Conservation (phyloP, 2,888 invertebrate species). For the Opisthograptis luteolata region DNA sequence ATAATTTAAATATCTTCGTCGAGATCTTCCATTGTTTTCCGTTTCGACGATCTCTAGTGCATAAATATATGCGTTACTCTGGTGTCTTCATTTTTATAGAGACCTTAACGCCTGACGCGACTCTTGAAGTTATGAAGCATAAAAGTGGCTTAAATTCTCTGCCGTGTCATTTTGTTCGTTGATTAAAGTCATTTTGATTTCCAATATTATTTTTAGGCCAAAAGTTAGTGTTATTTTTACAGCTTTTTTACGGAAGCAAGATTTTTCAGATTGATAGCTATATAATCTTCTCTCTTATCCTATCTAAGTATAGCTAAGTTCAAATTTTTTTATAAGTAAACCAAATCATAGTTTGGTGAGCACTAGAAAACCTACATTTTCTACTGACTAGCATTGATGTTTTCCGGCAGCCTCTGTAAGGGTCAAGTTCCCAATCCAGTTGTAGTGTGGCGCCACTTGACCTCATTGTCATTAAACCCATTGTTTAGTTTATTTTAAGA, state of each 20-base stretch:
- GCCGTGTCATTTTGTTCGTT: conserved; percentile 4
- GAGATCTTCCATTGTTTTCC: conserved; percentile 67
- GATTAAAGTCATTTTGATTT: conserved; percentile 11
- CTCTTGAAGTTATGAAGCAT: conserved; percentile 7
- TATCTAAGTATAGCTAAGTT: no score
- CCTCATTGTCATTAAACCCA: no score
- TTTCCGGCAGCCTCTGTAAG: no score
- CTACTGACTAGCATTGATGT: no score
- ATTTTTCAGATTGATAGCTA: no score
- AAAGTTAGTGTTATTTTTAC: neutral
- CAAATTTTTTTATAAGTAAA: no score
- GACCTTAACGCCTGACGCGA: conserved; percentile 1
- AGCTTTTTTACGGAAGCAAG: neutral
- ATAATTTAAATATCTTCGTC: conserved; percentile 78
- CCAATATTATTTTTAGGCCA: neutral
- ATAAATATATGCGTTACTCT: conserved; percentile 57
- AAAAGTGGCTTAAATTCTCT: conserved; percentile 10
- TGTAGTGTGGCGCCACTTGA: no score
- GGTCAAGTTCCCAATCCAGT: no score
- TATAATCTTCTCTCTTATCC: no score
- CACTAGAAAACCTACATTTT: no score
- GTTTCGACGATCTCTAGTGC: conserved; percentile 60
- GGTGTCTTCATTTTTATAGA: conserved; percentile 16
- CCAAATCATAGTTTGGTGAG: no score
- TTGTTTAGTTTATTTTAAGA: no score